Conservation (phyloP, 1,140 invertebrate genomes). For the Tribolium castaneum region DNA sequence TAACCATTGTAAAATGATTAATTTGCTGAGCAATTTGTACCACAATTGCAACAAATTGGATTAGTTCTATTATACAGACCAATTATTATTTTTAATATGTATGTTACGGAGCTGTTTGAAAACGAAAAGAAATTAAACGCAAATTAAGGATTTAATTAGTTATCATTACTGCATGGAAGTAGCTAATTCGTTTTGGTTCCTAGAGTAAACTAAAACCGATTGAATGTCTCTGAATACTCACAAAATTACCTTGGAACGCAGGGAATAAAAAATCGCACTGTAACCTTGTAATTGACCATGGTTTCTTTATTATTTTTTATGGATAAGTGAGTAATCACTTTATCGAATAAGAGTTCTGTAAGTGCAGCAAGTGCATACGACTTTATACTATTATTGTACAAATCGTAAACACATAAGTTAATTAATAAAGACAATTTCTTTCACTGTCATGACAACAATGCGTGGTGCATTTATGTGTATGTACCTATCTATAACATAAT, state of each 20-base stretch:
- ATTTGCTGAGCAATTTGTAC: neutral
- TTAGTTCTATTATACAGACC: neutral
- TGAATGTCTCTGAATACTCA: constrained; percentile 24
- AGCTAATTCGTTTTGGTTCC: constrained; percentile 20
- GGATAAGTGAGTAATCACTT: constrained; percentile 28
- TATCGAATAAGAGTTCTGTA: neutral
- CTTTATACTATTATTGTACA: too few species aligned
- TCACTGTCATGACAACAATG: neutral
- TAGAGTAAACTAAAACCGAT: neutral
- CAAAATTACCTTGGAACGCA: constrained; percentile 10
- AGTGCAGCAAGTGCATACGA: too few species aligned
- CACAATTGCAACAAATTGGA: neutral
- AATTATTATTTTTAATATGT: neutral
- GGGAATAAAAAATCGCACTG: constrained; percentile 6
- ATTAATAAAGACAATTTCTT: neutral
- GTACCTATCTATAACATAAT: neutral
- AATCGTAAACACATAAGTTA: too few species aligned
- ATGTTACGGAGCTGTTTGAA: too few species aligned
- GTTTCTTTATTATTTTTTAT: constrained; percentile 34
- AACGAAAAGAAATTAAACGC: neutral
- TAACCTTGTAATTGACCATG: constrained; percentile 31
- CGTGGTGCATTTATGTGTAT: neutral
- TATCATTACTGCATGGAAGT: constrained; percentile 15
- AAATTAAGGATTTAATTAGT: neutral
- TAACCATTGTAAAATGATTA: neutral